Base-by-base conservation (phyloP, 2,888 invertebrate genomes). In the Drosophila fulvimacula region DNA sequence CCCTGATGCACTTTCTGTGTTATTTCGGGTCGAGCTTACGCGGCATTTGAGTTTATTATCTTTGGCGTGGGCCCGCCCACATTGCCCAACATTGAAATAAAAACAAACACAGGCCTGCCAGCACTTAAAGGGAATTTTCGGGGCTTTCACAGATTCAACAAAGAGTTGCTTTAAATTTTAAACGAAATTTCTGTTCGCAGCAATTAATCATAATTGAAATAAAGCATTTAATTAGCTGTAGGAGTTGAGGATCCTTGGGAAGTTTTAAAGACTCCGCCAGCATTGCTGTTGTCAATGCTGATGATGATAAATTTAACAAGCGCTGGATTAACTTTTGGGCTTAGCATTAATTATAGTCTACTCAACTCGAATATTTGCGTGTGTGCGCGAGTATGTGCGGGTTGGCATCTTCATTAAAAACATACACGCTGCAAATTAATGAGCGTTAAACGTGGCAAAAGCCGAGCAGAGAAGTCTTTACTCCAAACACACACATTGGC, bases 331-430 rank as follows among this genome's bases (percentile, higher is more conserved):
- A 82, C 82, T 85, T 88, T 82, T 66, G 15, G 80, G 88, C 75
- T 85, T 78, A 80, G 60, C 88, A 82, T 88, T 88, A 83, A 88
- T 83, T 88, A 88, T 73, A 59, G 51, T 27, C 57, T 55, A 19
- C 68, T 58, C 48, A 41, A 27, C 58, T 30, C 36, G 44, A 62
- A 69, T 9, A n/a, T 34, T 15, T n/a, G 36, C 24, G 44, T 38
- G 30, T 46, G 44, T 51, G 46, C 55, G 46, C 24, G 27, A 56
- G 32, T 19, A n/a, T n/a, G 34, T 52, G 44, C 65, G 69, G 63
- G 56, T 72, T 69, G 83, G 73, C 71, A 73, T 76, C 82, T 76
- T 84, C 84, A 87, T 87, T 84, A 82, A 84, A 82, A 87, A 87
- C 69, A 64, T 73, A 81, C 82, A 87, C 57, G 81, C 68, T 69